Base-by-base conservation (phyloP, 2,113 vertebrate species). In the Colaptes auratus region DNA sequence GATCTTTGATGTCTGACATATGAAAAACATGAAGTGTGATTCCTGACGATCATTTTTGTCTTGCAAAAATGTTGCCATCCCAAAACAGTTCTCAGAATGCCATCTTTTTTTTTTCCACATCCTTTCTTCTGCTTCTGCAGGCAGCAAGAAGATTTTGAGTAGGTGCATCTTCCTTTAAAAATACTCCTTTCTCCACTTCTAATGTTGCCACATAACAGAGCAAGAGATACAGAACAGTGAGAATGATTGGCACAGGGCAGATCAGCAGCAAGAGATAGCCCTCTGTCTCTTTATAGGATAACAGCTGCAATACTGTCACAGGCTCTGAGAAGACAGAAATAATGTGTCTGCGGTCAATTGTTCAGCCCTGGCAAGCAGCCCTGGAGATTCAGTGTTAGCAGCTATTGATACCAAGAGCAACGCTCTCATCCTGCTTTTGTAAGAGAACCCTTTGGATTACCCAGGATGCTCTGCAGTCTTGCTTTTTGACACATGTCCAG, bases 351-450 rank as follows among this genome's bases (percentile, higher is more conserved):
- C 70, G 88, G 74, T 73, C 80, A 61, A 89, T 92, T 97, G 90
- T 96, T 96, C 94, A 94, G 93, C 92, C 46, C 79, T 96, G 97
- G 91, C 96, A 96, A 92, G 82, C 3, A 46, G 86, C 59, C 67
- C 67, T 67, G 87, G 82, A 69, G 82, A 72, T 89, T 89, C 94
- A 72, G 35, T 63, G 88, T 82, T 35, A 71, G 83, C 61, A 73
- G 93, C 94, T 86, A 92, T 90, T 96, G 91, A 97, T 86, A 86
- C 67, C 75, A 80, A 79, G 83, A 90, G 87, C 83, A 86, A 79
- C 0, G 7, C 46, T 85, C 90, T 85, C 84, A 77, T 85, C 87
- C 96, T 92, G 73, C 77, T 96, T 96, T 95, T 96, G 35, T 91
- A 19, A 89, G 80, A 95, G 58, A 19, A 90, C 44, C 44, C 79